Conservation (phyloP, 2,113 vertebrate species). For the Toxostoma redivivum region DNA sequence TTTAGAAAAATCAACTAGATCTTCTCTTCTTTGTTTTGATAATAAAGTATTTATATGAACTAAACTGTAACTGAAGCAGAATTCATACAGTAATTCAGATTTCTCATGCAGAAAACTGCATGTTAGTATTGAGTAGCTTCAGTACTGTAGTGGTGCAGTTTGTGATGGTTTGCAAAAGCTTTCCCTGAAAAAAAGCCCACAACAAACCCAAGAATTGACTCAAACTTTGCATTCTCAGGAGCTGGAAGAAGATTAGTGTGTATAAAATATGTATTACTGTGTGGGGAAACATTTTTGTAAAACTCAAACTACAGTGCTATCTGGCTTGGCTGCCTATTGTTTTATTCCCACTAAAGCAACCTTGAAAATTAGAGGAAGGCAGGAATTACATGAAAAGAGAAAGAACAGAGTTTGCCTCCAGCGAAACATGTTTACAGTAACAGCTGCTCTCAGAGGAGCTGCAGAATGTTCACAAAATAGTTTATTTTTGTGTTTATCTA, state of each 20-base stretch:
- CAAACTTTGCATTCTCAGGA: background rate
- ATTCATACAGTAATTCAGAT: background rate
- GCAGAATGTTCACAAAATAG: constrained; percentile 17
- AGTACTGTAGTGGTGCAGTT: background rate
- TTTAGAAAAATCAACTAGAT: background rate
- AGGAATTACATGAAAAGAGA: constrained; percentile 18
- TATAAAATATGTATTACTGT: background rate
- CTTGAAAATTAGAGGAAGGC: constrained; percentile 42
- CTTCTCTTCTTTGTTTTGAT: background rate
- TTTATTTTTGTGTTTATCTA: constrained; percentile 29
- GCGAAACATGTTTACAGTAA: constrained; percentile 53
- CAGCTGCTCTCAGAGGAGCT: constrained; percentile 48
- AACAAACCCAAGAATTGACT: background rate
- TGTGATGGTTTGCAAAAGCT: background rate
- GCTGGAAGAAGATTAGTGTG: background rate
- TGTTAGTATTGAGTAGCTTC: background rate
- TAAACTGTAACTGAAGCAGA: background rate
- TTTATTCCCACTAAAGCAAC: constrained; percentile 12
- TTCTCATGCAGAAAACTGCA: background rate
- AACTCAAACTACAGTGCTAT: background rate
- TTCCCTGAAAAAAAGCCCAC: background rate
- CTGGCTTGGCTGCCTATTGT: background rate
- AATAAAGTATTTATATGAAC: background rate
- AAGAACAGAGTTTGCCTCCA: constrained; percentile 50
- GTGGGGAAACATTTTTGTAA: background rate